Conservation (phyloP, 2,797 vertebrate species). For the Syngnathus rostellatus region DNA sequence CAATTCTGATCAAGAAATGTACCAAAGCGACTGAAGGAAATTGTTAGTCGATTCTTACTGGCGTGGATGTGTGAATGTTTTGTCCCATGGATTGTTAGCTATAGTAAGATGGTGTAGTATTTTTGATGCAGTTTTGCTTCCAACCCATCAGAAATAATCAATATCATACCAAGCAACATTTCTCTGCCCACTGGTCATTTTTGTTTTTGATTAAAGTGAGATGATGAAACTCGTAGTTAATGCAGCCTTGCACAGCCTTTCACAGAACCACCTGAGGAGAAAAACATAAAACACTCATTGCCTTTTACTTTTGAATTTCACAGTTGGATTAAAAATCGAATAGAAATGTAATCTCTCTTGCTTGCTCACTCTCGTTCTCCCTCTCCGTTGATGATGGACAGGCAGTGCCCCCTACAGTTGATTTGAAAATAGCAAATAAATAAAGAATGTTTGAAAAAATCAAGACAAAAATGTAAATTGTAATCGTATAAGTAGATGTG, state of each 20-base stretch:
- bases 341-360: conserved; percentile 57
- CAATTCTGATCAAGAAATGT: not conserved
- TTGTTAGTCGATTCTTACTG: too few species aligned
- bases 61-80: not conserved
- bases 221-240: conserved; percentile 49
- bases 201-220: conserved; percentile 29
- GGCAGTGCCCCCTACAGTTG: conserved; percentile 57
- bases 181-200: conserved; percentile 22
- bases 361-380: conserved; percentile 9
- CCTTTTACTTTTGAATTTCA: conserved; percentile 63
- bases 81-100: not conserved
- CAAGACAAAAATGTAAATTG: not conserved
- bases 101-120: conserved; percentile 4
- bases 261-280: conserved; percentile 41
- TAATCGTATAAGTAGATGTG: not conserved
- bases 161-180: conserved; percentile 28
- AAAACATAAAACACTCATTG: conserved; percentile 16
- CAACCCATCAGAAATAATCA: conserved; percentile 26
- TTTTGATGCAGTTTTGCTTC: conserved; percentile 13
- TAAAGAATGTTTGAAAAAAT: not conserved
- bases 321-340: conserved; percentile 65
- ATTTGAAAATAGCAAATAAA: not conserved
- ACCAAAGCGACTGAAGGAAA: not conserved
- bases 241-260: conserved; percentile 32
- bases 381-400: conserved; percentile 19